phyloP scores from a whole-genome alignment of 2,888 invertebrate genomes.

The Arge pagana region DNA sequence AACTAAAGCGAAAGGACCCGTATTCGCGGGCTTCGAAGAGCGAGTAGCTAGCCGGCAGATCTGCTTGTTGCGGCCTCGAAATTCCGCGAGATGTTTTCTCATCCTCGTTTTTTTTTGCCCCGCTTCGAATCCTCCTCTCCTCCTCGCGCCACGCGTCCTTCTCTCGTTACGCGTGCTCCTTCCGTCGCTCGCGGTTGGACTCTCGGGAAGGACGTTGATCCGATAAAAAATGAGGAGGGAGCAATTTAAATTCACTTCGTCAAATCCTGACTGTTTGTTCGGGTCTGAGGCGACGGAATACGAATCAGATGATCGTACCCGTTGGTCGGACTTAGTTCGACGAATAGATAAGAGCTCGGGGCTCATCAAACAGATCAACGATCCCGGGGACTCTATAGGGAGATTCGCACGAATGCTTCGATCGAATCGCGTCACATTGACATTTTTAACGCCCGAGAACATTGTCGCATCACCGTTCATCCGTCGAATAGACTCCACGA shows the following conservation, averaged over 20 bases:
- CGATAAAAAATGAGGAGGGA: constrained; percentile 15
- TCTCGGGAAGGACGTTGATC: no score
- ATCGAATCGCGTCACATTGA: no score
- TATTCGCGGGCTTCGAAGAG: neutral
- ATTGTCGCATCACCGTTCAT: no score
- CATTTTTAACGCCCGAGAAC: no score
- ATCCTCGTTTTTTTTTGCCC: neutral
- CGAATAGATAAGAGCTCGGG: no score
- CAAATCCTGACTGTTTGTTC: constrained; percentile 19
- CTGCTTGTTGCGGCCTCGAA: neutral
- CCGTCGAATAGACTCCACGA: no score
- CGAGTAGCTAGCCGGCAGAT: constrained; percentile 3
- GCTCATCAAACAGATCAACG: constrained; percentile 14
- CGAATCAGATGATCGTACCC: constrained; percentile 17
- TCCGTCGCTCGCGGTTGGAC: no score
- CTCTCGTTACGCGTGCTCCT: neutral
- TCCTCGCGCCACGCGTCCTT: neutral
- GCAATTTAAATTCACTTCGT: constrained; percentile 16
- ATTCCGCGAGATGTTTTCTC: neutral
- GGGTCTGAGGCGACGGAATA: constrained; percentile 14
- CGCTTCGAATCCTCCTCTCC: neutral
- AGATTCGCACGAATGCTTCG: no score
- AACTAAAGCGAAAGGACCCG: no score
- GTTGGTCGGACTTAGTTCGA: constrained; percentile 11
- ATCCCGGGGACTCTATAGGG: no score